Percentiles rank a stretch among this genome's conserved stretches.
Conservation (phyloP, 2,797 vertebrate genomes). For the Peromyscus nudipes region DNA sequence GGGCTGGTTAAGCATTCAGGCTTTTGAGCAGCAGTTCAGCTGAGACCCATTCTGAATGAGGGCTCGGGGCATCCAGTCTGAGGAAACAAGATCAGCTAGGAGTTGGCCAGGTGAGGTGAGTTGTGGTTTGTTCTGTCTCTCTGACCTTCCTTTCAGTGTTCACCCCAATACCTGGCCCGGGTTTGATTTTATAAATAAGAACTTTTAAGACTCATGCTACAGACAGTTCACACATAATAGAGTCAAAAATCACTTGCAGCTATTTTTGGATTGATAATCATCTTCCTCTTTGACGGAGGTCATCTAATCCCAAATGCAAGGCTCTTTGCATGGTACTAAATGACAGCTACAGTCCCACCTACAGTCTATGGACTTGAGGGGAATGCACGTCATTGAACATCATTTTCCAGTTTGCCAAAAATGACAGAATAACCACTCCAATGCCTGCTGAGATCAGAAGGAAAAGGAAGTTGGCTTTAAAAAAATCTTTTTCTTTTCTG, state of each 20-base stretch:
- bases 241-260: not conserved
- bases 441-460: not conserved
- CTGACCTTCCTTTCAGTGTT: no score
- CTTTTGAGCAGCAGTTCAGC: no score
- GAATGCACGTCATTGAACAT: not conserved
- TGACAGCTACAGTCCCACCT: not conserved
- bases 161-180: no score
- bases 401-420: not conserved
- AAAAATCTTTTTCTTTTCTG: not conserved
- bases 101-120: no score
- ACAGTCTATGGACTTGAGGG: not conserved
- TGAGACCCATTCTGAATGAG: no score
- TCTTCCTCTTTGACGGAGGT: not conserved
- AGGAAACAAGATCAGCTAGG: no score
- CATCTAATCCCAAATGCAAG: not conserved
- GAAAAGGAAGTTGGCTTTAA: not conserved
- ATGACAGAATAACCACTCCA: not conserved
- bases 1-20: no score
- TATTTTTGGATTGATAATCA: not conserved
- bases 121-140: no score
- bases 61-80: no score
- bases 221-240: not conserved
- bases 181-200: no score
- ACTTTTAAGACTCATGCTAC: no score
- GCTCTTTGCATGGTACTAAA: not conserved